Percentiles rank a stretch among this genome's conserved stretches.
Evolutionary conservation across 2,113 vertebrate species (phyloP).

Genomic region (Hippocampus mohnikei): DNA sequence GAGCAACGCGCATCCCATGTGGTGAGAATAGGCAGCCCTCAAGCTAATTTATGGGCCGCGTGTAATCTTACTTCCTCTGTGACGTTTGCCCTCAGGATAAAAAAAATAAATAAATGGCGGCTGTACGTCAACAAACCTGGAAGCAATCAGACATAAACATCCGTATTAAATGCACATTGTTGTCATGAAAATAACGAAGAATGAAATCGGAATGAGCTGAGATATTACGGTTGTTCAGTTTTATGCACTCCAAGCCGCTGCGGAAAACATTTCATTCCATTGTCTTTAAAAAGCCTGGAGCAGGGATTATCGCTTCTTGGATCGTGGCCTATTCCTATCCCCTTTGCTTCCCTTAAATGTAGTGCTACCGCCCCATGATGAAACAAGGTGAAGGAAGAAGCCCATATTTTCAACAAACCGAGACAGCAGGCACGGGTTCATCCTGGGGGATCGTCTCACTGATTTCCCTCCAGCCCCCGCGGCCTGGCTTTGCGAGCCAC

Average conservation of each 20-base stretch:
- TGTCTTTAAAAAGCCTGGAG: slow-evolving; percentile 18
- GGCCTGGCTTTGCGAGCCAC: slow-evolving; percentile 48
- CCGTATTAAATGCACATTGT: slow-evolving; percentile 21
- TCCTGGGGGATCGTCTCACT: slow-evolving; percentile 54
- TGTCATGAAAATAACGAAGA: slow-evolving; percentile 4
- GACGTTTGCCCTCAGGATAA: slow-evolving; percentile 30
- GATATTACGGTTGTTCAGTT: slow-evolving; percentile 12
- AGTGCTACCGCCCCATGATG: slow-evolving; percentile 12
- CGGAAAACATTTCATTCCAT: slow-evolving; percentile 6
- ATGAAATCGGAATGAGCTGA: slow-evolving; percentile 20
- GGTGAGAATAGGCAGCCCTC: slow-evolving; percentile 50
- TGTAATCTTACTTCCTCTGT: slow-evolving; percentile 28
- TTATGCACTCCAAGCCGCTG: slow-evolving; percentile 5
- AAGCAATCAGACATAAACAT: slow-evolving; percentile 26
- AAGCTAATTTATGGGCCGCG: slow-evolving; percentile 38
- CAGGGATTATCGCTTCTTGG: not conserved
- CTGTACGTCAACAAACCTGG: slow-evolving; percentile 23
- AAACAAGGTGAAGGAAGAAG: slow-evolving; percentile 16
- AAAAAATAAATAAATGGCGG: slow-evolving; percentile 18
- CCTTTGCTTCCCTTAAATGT: slow-evolving; percentile 28
- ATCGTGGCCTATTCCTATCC: slow-evolving; percentile 4
- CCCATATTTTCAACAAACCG: slow-evolving; percentile 31
- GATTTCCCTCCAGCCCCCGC: slow-evolving; percentile 56
- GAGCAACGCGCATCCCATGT: slow-evolving; percentile 35
- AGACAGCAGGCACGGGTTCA: slow-evolving; percentile 36